These are phyloP conservation scores for Eupithecia dodoneata DNA, from an alignment of 2,888 invertebrate species.

Conservation along the genomic window DNA sequence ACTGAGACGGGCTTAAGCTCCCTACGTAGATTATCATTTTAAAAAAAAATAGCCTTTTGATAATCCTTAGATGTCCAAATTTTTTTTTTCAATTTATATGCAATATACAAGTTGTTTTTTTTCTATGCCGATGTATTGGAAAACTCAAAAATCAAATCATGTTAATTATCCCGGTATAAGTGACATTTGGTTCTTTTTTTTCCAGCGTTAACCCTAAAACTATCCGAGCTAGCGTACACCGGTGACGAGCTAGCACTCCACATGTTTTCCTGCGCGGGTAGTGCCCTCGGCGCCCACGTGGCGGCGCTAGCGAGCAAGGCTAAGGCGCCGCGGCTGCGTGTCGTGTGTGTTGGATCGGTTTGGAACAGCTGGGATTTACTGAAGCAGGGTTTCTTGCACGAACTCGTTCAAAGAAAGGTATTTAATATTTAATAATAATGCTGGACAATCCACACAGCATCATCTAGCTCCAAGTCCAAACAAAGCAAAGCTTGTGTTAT, in stretches of 20 bases:
- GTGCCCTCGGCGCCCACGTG: slow-evolving; percentile 84
- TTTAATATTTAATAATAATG: too few species aligned
- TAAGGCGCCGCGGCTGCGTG: slow-evolving; percentile 87
- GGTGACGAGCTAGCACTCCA: slow-evolving; percentile 88
- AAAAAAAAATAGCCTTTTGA: too few species aligned
- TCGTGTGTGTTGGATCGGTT: slow-evolving; percentile 97
- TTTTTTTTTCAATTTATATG: neutral
- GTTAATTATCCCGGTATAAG: too few species aligned
- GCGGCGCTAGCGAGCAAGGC: slow-evolving; percentile 87
- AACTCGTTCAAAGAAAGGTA: slow-evolving; percentile 74
- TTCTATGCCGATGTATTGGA: neutral
- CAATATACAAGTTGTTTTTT: neutral
- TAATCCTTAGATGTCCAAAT: neutral
- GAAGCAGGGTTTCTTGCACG: slow-evolving; percentile 87
- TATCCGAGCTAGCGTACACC: slow-evolving; percentile 87
- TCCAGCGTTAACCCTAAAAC: slow-evolving; percentile 87
- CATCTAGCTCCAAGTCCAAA: too few species aligned
- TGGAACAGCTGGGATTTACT: slow-evolving; percentile 96
- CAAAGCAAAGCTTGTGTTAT: too few species aligned
- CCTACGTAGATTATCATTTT: too few species aligned
- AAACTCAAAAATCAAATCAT: too few species aligned
- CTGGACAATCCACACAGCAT: too few species aligned
- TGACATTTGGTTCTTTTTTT: slow-evolving; percentile 24
- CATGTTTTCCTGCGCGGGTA: slow-evolving; percentile 89
- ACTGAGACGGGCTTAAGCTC: too few species aligned